Evolutionary conservation across 2,888 invertebrate species (phyloP).

Genomic region (Scaptomyza parva): DNA sequence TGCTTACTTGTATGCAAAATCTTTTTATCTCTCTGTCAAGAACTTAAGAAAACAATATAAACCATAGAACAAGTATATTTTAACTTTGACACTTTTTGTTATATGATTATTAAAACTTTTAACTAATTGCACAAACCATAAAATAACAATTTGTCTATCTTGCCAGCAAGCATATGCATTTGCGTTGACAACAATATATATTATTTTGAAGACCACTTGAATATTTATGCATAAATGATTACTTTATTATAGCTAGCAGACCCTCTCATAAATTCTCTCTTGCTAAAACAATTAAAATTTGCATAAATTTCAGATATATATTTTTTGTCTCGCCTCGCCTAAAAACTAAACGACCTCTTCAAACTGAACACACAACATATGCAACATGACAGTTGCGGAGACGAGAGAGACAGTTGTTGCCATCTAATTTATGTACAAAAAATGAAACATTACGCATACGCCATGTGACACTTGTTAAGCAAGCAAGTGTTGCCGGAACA

Average conservation of each 20-base stretch:
- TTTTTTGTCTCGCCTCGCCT: slow-evolving; percentile 48
- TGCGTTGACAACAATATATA: slow-evolving; percentile 46
- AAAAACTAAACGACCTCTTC: slow-evolving; percentile 71
- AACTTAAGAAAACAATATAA: slow-evolving; percentile 1
- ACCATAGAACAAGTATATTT: neutral
- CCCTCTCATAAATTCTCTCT: slow-evolving; percentile 54
- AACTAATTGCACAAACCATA: slow-evolving; percentile 42
- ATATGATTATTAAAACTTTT: slow-evolving; percentile 13
- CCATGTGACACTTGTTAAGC: slow-evolving; percentile 50
- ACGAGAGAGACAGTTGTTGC: slow-evolving; percentile 26
- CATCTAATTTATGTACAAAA: slow-evolving; percentile 28
- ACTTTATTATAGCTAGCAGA: slow-evolving; percentile 17
- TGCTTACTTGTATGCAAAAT: slow-evolving; percentile 7
- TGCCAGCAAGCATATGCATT: slow-evolving; percentile 7
- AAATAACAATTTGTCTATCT: slow-evolving; percentile 15
- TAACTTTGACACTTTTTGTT: neutral
- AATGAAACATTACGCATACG: slow-evolving; percentile 69
- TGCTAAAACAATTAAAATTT: slow-evolving; percentile 75
- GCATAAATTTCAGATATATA: slow-evolving; percentile 68
- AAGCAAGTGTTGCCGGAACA: slow-evolving; percentile 52
- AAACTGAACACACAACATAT: slow-evolving; percentile 42
- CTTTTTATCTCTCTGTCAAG: slow-evolving; percentile 23
- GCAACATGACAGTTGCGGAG: slow-evolving; percentile 61
- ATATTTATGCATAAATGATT: slow-evolving; percentile 46
- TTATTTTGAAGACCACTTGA: slow-evolving; percentile 45